Evolutionary conservation across 2,888 invertebrate species (phyloP).

Genomic region (Apoda limacodes): DNA sequence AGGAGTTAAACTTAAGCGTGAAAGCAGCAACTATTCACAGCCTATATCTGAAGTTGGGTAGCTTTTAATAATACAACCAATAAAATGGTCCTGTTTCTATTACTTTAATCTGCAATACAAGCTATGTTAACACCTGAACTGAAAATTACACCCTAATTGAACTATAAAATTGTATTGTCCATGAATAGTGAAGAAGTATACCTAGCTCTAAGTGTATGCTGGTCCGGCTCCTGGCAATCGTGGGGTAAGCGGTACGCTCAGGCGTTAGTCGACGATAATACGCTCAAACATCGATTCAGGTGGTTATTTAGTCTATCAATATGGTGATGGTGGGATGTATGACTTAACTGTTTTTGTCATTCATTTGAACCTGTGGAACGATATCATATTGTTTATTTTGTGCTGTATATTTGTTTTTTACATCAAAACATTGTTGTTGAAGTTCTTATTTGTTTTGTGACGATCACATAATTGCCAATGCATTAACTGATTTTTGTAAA

Average conservation of each 20-base stretch:
- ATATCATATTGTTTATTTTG: too few relatives aligned
- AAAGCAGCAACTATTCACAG: too few relatives aligned
- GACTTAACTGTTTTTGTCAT: too few relatives aligned
- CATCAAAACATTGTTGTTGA: too few relatives aligned
- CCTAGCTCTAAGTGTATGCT: conserved; percentile 49
- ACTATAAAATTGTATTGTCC: conserved; percentile 30
- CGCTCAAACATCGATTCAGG: conserved; percentile 52
- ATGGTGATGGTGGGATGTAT: conserved; percentile 16
- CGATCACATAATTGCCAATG: too few relatives aligned
- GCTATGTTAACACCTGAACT: neutral
- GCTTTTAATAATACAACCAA: neutral
- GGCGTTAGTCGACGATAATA: conserved; percentile 52
- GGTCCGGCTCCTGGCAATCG: conserved; percentile 48
- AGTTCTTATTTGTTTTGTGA: too few relatives aligned
- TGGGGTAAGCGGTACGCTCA: conserved; percentile 46
- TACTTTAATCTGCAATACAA: neutral
- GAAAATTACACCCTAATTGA: conserved; percentile 1
- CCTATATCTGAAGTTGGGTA: neutral
- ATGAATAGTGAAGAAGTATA: conserved; percentile 49
- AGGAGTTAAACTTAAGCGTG: too few relatives aligned
- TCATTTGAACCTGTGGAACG: too few relatives aligned
- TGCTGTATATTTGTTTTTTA: too few relatives aligned
- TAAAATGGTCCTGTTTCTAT: neutral
- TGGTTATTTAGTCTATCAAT: conserved; percentile 26
- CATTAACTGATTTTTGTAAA: too few relatives aligned